Evolutionary conservation across 1,140 invertebrate species (phyloP), one percentile per base, ranked within the genome.

Genomic region (Dinothrombium tinctorium): DNA sequence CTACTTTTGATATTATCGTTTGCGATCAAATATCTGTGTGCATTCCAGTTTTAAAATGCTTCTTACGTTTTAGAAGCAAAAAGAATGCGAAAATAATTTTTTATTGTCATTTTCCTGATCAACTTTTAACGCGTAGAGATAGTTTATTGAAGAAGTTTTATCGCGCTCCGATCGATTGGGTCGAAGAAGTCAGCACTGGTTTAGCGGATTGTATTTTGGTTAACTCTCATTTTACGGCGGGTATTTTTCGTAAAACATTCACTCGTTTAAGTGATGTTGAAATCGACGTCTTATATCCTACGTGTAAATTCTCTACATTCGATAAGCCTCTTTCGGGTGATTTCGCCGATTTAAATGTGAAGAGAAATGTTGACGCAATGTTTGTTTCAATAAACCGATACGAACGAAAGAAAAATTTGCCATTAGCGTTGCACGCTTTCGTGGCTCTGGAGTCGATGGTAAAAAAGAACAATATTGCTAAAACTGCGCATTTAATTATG

Each of bases 21-120:
- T 84, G 81, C 56, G 92, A 99, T 65, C 69, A 86, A 46, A 77
- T 98, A 19, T 86, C 82, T 4, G 62, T 72, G 8, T 78, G 76
- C 47, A 73, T 89, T 53, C 80, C 81, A 4, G 61, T 86, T 48
- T 56, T 89, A n/a, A 72, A 73, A 50, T 29, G 24, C 26, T 31
- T 41, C 4, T 43, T n/a, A n/a, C 6, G 3, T 7, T 40, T 31
- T 4, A 3, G 17, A 4, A 23, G n/a, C 22, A 25, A 40, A n/a
- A 29, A 56, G 52, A 55, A 61, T 8, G 66, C 69, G 42, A 62
- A 71, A 51, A 66, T 94, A 11, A 56, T 95, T 5, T 99, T 90
- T 60, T 99, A 98, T 52, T 98, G 92, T 51, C 94, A 99, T 63
- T 86, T 87, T 63, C 94, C 94, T 0, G 94, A 98, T 61, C 76